Evolutionary conservation across 1,140 invertebrate species (phyloP), one percentile per base, ranked within the genome.

Genomic region (Sitodiplosis mosellana): DNA sequence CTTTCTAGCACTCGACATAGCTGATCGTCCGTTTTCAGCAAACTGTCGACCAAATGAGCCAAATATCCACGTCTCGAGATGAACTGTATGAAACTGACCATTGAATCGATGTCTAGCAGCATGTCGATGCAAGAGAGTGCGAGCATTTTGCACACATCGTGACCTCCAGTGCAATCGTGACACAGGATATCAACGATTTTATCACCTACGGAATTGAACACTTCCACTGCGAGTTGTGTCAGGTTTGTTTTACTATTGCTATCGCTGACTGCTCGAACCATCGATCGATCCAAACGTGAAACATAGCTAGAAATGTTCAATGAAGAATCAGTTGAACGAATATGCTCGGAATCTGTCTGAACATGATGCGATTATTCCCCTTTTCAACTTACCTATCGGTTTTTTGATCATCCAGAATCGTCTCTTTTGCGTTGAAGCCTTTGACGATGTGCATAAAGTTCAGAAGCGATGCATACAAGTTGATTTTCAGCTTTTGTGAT

Each of bases 81-180:
- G 53, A 83, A 84, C 11, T 75, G 70, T 51, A 83, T 71, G 75
- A 86, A 84, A 15, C 77, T 75, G 12, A 77, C 52, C 19, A 64
- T 74, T 8, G 77, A 76, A 52, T 87, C 80, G 47, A 87, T 66
- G 41, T 81, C 79, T 0, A 89, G 69, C 20, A 92, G 72, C 33
- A 81, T 75, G 57, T 88, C 83, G 33, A 92, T 67, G 48, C 82
- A 83, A 1, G 85, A 77, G 22, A 94, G 64, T 0, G 87, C 81
- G 45, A 89, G 68, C 80, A 91, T 89, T 65, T 87, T 80, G 57
- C 84, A 88, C 17, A 92, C 78, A 56, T 92, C 85, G 59, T 91
- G 86, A 0, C 86, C 85, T 12, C 81, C 81, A 8, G 86, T 83
- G 49, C 82, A 86, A 67, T 92, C 89, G 48, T 82, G 74, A 55